phyloP scores from a whole-genome alignment of 2,888 invertebrate species.

The Lottia scabra region DNA sequence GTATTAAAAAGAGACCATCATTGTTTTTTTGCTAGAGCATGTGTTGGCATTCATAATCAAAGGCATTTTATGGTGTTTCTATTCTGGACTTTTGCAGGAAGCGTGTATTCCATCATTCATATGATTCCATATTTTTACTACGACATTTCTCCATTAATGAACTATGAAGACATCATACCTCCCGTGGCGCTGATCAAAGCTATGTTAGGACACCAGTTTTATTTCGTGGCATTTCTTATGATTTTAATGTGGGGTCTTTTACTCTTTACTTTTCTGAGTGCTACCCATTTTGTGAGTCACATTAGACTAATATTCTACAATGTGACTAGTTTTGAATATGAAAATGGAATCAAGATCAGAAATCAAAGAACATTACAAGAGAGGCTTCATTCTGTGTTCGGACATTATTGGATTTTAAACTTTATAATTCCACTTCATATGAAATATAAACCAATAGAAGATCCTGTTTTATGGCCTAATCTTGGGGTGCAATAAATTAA shows the following conservation, averaged over 20 bases:
- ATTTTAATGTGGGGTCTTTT: slow-evolving; percentile 46
- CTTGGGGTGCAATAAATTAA: slow-evolving; percentile 12
- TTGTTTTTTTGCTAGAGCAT: slow-evolving; percentile 61
- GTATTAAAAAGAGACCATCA: slow-evolving; percentile 66
- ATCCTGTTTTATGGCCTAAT: slow-evolving; percentile 53
- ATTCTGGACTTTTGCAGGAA: slow-evolving; percentile 50
- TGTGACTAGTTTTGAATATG: slow-evolving; percentile 54
- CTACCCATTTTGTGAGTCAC: slow-evolving; percentile 40
- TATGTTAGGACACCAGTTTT: slow-evolving; percentile 35
- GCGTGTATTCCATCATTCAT: slow-evolving; percentile 41
- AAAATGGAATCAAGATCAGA: slow-evolving; percentile 43
- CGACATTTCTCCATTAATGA: slow-evolving; percentile 25
- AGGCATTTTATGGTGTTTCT: slow-evolving; percentile 60
- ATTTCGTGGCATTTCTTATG: slow-evolving; percentile 33
- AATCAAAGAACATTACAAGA: slow-evolving; percentile 34
- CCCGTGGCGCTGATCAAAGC: slow-evolving; percentile 43
- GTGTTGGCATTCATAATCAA: slow-evolving; percentile 60
- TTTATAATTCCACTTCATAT: slow-evolving; percentile 55
- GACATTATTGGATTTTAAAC: slow-evolving; percentile 54
- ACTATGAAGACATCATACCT: slow-evolving; percentile 44
- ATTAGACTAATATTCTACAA: slow-evolving; percentile 37
- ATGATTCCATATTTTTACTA: slow-evolving; percentile 30
- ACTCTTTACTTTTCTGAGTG: slow-evolving; percentile 39
- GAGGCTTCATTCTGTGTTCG: slow-evolving; percentile 51
- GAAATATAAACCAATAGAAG: slow-evolving; percentile 42